Evolutionary conservation across 1,140 invertebrate genomes (phyloP).

Genomic region (Augochlora pura): DNA sequence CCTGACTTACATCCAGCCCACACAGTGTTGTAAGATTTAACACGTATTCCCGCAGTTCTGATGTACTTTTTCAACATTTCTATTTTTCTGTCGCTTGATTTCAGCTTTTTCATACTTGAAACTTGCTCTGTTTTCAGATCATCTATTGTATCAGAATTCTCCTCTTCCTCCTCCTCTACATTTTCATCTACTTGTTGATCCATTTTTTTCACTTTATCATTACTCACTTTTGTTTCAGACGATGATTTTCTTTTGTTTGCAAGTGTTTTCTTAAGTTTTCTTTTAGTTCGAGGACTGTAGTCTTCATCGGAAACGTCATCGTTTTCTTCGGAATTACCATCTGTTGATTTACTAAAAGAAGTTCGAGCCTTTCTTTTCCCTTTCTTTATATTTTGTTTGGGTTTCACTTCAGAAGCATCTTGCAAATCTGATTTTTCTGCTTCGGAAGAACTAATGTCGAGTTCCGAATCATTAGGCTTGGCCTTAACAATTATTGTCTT

Average conservation of each 20-base stretch:
- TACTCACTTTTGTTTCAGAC: constrained; percentile 34
- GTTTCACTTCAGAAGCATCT: constrained; percentile 1
- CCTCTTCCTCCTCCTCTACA: constrained; percentile 28
- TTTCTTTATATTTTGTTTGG: constrained; percentile 52
- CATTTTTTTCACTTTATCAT: constrained; percentile 47
- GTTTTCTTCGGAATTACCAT: constrained; percentile 68
- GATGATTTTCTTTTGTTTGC: constrained; percentile 58
- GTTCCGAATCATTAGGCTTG: constrained; percentile 73
- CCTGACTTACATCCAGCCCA: constrained; percentile 69
- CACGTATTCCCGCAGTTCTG: constrained; percentile 67
- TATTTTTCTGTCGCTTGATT: constrained; percentile 56
- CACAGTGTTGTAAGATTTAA: constrained; percentile 68
- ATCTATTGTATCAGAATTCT: constrained; percentile 11
- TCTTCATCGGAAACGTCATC: constrained; percentile 70
- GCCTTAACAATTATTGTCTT: constrained; percentile 77
- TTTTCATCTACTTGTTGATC: constrained; percentile 17
- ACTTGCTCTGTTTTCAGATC: constrained; percentile 12
- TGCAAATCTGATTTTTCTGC: constrained; percentile 61
- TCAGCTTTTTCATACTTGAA: neutral
- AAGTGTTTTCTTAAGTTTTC: constrained; percentile 62
- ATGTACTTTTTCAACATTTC: constrained; percentile 70
- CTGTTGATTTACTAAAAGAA: constrained; percentile 60
- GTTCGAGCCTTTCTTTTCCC: constrained; percentile 55
- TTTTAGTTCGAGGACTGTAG: constrained; percentile 73
- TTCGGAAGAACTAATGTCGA: constrained; percentile 72